Conservation (phyloP, 2,888 invertebrate species). For the Ormyrus labotus region DNA sequence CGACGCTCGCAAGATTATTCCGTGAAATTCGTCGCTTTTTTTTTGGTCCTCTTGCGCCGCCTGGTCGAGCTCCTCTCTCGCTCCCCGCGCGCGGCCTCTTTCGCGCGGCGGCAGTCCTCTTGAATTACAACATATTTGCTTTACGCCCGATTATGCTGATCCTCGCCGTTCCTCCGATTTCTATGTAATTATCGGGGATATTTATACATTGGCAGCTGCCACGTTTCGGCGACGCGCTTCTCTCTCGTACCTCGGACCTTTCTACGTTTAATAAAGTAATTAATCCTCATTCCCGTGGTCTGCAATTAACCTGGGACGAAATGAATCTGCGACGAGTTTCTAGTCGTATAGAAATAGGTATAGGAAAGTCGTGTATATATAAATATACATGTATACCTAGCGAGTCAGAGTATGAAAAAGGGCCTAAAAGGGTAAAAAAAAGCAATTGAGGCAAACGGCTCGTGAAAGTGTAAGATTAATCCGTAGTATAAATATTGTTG, state of each 20-base stretch:
- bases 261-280: not conserved
- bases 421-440: too few relatives aligned
- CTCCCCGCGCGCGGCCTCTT: too few relatives aligned
- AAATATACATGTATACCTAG: too few relatives aligned
- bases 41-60: not conserved
- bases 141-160: constrained; percentile 29
- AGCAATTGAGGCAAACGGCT: too few relatives aligned
- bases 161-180: constrained; percentile 1
- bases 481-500: too few relatives aligned
- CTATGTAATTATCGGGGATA: constrained; percentile 31
- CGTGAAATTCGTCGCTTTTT: constrained; percentile 38
- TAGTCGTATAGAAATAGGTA: too few relatives aligned
- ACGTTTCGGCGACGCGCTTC: not conserved
- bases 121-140: constrained; percentile 49
- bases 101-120: not conserved
- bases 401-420: too few relatives aligned
- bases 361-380: too few relatives aligned
- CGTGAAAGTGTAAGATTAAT: too few relatives aligned
- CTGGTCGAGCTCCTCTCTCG: not conserved
- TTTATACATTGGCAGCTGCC: not conserved
- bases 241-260: not conserved
- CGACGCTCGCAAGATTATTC: constrained; percentile 34
- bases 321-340: too few relatives aligned
- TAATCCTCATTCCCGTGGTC: not conserved
- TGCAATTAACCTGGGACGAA: too few relatives aligned